phyloP scores from a whole-genome alignment of 2,113 vertebrate species.

The Falco punctatus region DNA sequence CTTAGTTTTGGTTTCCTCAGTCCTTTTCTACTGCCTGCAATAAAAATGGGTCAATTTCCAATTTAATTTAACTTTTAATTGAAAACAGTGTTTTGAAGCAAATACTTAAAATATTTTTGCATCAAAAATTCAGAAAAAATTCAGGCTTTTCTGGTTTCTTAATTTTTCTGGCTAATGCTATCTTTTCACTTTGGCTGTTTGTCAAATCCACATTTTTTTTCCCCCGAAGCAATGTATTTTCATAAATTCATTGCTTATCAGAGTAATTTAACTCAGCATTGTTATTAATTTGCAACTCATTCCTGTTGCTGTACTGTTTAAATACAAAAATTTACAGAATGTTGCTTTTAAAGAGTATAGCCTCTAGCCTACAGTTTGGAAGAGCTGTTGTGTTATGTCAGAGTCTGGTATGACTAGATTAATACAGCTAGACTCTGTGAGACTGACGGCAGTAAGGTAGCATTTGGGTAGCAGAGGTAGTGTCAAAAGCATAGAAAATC shows the following conservation, averaged over 20 bases:
- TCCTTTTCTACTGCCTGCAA: background rate
- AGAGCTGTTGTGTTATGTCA: background rate
- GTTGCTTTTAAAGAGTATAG: background rate
- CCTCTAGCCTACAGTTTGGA: background rate
- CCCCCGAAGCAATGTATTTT: background rate
- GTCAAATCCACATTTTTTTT: background rate
- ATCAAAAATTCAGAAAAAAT: background rate
- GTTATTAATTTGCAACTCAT: background rate
- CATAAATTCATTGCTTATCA: background rate
- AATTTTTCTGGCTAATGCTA: background rate
- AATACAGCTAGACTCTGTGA: background rate
- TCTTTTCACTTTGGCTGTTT: background rate
- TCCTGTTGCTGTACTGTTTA: background rate
- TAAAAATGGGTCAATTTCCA: background rate
- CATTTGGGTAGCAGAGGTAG: background rate
- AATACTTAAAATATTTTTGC: background rate
- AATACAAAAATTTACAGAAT: background rate
- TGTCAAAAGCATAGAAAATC: background rate
- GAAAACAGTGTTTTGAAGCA: constrained; percentile 9
- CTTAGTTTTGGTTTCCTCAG: background rate
- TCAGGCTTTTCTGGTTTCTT: background rate
- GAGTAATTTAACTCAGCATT: background rate
- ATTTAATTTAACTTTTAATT: background rate
- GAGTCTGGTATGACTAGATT: no score
- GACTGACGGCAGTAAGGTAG: background rate